Evolutionary conservation across 2,113 vertebrate genomes (phyloP).

Genomic region (Centropus bengalensis): DNA sequence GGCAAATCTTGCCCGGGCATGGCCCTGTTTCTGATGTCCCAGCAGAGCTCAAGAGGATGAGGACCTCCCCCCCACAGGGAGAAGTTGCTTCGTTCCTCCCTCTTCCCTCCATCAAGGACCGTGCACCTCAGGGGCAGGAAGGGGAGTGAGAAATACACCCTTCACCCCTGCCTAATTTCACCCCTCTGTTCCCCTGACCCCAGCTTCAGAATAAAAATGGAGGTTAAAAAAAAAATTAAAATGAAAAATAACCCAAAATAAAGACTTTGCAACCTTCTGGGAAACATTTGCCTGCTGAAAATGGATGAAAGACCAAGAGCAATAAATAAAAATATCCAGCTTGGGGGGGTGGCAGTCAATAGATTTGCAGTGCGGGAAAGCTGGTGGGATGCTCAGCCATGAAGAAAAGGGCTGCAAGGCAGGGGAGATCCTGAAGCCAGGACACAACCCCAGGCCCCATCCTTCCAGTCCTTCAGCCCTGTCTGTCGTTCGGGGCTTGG

Average conservation of each 20-base stretch:
- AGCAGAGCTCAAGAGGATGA: background rate
- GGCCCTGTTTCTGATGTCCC: background rate
- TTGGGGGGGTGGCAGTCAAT: fast-evolving
- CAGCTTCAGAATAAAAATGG: background rate
- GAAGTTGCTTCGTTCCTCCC: background rate
- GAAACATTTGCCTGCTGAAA: background rate
- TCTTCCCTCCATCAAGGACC: background rate
- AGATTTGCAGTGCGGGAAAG: background rate
- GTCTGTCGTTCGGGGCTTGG: slow-evolving; percentile 37
- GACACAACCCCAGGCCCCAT: fast-evolving
- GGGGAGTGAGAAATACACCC: fast-evolving
- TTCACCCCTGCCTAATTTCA: background rate
- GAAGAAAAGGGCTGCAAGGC: background rate
- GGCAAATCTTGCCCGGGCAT: background rate
- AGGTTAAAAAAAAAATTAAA: too few relatives aligned
- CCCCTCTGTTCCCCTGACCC: background rate
- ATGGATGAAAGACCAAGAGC: fast-evolving
- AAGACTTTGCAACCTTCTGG: background rate
- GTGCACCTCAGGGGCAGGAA: background rate
- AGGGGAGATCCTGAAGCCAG: background rate
- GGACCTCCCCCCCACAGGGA: background rate
- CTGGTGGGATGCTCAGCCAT: fast-evolving
- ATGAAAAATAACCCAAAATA: too few relatives aligned
- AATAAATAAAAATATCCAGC: background rate
- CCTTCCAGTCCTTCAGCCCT: background rate